A percentile compares a stretch with the other conserved stretches of the same genome.
Conservation (phyloP, 2,888 invertebrate genomes). For the Morinoia aosen region DNA sequence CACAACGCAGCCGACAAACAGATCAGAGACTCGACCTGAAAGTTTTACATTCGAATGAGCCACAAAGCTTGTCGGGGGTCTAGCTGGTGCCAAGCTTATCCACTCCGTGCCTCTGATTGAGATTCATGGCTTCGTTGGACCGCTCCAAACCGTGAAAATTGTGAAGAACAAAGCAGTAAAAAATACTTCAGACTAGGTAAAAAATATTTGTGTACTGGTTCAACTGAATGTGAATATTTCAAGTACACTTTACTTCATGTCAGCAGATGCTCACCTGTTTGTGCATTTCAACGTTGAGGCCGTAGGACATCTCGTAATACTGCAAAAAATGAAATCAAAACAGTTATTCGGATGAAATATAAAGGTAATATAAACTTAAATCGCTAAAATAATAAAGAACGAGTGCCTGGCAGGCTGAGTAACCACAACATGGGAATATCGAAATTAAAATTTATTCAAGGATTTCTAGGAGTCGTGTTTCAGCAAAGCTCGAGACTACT, state of each 20-base stretch:
- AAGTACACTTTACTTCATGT: neutral
- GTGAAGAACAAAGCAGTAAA: neutral
- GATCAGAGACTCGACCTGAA: neutral
- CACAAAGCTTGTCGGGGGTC: too few species aligned
- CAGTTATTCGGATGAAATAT: neutral
- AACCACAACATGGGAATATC: neutral
- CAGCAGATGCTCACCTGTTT: conserved; percentile 81
- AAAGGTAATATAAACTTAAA: neutral
- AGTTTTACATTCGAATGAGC: too few species aligned
- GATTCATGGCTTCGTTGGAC: neutral
- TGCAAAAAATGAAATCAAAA: conserved; percentile 75
- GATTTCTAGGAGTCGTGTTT: neutral
- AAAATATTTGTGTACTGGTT: neutral
- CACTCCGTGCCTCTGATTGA: neutral
- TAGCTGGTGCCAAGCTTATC: neutral
- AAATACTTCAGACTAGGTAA: neutral
- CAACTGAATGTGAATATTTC: neutral
- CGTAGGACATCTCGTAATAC: conserved; percentile 98
- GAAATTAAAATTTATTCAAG: neutral
- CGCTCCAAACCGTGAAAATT: neutral
- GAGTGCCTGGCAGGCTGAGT: neutral
- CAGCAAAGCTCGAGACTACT: neutral
- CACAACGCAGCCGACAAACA: neutral
- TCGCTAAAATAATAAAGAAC: neutral
- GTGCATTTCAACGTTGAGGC: conserved; percentile 95